Evolutionary conservation across 2,113 vertebrate species (phyloP).

Genomic region (Shinisaurus crocodilurus): DNA sequence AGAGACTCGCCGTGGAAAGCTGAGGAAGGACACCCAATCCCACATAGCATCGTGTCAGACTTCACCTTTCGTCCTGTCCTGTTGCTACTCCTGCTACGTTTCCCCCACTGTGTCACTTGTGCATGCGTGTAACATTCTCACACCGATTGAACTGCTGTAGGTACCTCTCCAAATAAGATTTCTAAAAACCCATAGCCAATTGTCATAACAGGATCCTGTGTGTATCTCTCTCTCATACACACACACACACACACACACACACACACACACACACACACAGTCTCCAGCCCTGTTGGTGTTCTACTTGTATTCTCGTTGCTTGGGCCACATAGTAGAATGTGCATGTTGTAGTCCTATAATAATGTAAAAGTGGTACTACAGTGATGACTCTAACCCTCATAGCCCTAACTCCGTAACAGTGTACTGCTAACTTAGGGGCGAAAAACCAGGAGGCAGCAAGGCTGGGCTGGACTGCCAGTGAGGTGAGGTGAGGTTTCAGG

Average conservation of each 20-base stretch:
- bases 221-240: neutral
- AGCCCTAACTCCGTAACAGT: constrained; percentile 67
- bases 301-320: constrained; percentile 85
- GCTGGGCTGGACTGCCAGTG: constrained; percentile 67
- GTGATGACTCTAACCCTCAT: constrained; percentile 70
- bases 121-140: constrained; percentile 85
- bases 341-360: constrained; percentile 93
- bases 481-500: constrained; percentile 64
- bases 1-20: constrained; percentile 95
- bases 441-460: constrained; percentile 71
- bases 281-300: constrained; percentile 76
- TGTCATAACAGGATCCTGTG: constrained; percentile 77
- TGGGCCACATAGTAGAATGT: constrained; percentile 87
- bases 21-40: constrained; percentile 80
- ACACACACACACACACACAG: constrained; percentile 51
- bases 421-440: constrained; percentile 77
- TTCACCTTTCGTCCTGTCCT: constrained; percentile 70
- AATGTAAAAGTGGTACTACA: constrained; percentile 86
- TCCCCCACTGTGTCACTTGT: constrained; percentile 75
- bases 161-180: constrained; percentile 77
- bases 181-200: constrained; percentile 87
- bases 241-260: constrained; percentile 24
- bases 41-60: constrained; percentile 68
- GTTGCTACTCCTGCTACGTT: constrained; percentile 71
- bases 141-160: constrained; percentile 77